Evolutionary conservation across 1,140 invertebrate species (phyloP), one percentile per base, ranked within the genome.

Genomic region (Tribolium castaneum): DNA sequence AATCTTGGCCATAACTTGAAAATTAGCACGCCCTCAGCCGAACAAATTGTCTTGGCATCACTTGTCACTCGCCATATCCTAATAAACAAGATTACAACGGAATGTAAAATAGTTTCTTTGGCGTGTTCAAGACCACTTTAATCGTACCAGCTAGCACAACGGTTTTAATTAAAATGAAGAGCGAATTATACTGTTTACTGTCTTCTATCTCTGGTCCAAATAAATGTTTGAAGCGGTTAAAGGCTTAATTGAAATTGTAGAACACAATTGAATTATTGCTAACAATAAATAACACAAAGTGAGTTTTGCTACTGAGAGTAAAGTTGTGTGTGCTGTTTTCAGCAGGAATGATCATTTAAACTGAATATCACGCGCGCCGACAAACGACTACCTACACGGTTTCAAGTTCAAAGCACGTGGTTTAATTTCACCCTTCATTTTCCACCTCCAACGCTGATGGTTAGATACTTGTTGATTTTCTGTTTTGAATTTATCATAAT

Each of bases 91-190:
- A 13, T 52, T 52, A 51, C n/a, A 52, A 73, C 49, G 71, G 49
- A 56, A 73, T 73, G 71, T 56, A 73, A 35, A 54, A 51, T 39
- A 73, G 71, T 56, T 25, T 73, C 16, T 73, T 35, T 73, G 19
- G 71, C 34, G 71, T 52, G 50, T 73, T 51, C 71, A 73, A 73
- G 71, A 34, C 52, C 71, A 73, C 71, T 73, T 73, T 73, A 73
- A 52, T 73, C 71, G 34, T 73, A 73, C 52, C 22, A 73, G 71
- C 71, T 73, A 73, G 71, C 71, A 73, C 71, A 73, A 73, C 52
- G 34, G 19, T 73, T 73, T 73, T 73, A 73, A 73, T 73, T 73
- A 73, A 73, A 73, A 73, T 62, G 25, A 25, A 62, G 70, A 73
- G 70, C 70, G 70, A 73, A 73, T 73, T 73, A 73, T 52, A 52